These are phyloP conservation scores for Tricholauxania praeusta DNA, from an alignment of 2,888 invertebrate genomes.

Conservation along the genomic window DNA sequence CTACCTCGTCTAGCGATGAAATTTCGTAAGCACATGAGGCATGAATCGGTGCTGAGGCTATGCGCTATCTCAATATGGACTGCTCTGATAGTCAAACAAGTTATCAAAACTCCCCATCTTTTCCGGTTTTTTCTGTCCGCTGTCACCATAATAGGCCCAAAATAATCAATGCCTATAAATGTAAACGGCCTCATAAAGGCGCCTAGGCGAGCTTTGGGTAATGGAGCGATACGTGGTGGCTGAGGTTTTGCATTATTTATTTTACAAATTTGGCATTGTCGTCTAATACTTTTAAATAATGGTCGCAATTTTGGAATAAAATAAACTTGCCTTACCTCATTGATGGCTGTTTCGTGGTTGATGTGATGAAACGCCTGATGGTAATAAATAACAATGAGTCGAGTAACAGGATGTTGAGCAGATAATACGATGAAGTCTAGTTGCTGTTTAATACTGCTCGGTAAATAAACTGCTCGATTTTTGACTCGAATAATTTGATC, in stretches of 20 bases:
- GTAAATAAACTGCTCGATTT: not conserved
- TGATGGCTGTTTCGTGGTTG: slow-evolving; percentile 31
- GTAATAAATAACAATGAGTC: slow-evolving; percentile 33
- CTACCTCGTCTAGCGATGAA: too few relatives aligned
- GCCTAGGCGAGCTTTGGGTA: slow-evolving; percentile 42
- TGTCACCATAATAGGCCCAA: too few relatives aligned
- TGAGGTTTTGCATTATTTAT: slow-evolving; percentile 30
- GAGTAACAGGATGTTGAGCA: not conserved
- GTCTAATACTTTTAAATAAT: slow-evolving; percentile 1
- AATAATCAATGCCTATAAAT: too few relatives aligned
- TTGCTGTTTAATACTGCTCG: not conserved
- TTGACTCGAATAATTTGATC: too few relatives aligned
- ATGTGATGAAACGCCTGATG: slow-evolving; percentile 28
- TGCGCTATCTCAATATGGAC: too few relatives aligned
- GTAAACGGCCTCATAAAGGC: slow-evolving; percentile 10
- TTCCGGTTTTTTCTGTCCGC: too few relatives aligned
- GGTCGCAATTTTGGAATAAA: slow-evolving; percentile 25
- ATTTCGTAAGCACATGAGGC: too few relatives aligned
- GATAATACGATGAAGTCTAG: slow-evolving; percentile 7
- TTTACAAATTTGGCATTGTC: slow-evolving; percentile 41
- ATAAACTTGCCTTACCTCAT: slow-evolving; percentile 29
- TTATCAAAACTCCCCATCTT: too few relatives aligned
- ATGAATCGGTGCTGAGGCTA: too few relatives aligned
- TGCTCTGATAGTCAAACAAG: too few relatives aligned
- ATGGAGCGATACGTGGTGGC: slow-evolving; percentile 42